Evolutionary conservation across 2,888 invertebrate species (phyloP).

Genomic region (Eupithecia inturbata): DNA sequence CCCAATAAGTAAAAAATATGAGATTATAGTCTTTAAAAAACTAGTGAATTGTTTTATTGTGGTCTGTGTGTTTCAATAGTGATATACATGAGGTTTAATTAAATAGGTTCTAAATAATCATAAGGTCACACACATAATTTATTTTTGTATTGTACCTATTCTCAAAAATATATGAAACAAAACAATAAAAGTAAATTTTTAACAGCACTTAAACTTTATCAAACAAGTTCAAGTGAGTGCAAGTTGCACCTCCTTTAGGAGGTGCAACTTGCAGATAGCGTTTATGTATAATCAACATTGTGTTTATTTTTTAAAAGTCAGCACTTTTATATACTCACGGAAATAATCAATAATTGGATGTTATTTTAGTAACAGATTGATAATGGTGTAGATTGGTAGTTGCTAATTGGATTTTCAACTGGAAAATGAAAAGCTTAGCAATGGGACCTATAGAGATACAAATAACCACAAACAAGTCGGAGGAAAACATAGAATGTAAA

Average conservation of each 20-base stretch:
- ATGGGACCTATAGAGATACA: not conserved
- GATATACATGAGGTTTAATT: not conserved
- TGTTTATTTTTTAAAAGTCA: conserved; percentile 30
- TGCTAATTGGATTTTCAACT: conserved; percentile 4
- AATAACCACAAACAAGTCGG: not conserved
- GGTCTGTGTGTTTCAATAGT: too few species aligned
- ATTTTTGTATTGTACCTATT: not conserved
- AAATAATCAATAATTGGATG: conserved; percentile 22
- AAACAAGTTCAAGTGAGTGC: too few species aligned
- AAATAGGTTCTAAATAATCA: not conserved
- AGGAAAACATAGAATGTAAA: not conserved
- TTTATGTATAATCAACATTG: conserved; percentile 22
- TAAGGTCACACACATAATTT: not conserved
- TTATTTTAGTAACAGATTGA: conserved; percentile 27
- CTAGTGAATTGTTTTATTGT: too few species aligned
- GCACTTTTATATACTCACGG: conserved; percentile 25
- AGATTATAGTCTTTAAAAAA: too few species aligned
- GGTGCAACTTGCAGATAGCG: too few species aligned
- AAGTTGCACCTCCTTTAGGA: conserved; percentile 18
- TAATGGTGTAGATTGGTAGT: conserved; percentile 5
- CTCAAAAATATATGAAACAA: not conserved
- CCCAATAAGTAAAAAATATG: too few species aligned
- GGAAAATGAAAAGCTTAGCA: not conserved
- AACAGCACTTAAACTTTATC: conserved; percentile 17
- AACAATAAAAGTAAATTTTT: not conserved